Conservation (phyloP, 2,113 vertebrate species). For the Neodon shergylaensis region DNA sequence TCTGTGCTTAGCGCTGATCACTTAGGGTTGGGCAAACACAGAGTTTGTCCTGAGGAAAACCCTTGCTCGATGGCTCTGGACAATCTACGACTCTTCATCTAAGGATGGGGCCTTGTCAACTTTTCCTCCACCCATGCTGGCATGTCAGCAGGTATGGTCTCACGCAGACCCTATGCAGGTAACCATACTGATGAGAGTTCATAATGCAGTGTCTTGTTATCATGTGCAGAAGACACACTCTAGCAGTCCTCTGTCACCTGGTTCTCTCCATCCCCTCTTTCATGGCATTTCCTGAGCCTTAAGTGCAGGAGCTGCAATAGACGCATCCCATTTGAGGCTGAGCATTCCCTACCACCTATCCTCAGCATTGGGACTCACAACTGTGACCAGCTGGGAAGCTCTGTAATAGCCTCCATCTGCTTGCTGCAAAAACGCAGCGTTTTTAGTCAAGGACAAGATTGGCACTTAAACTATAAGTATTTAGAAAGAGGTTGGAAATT, state of each 20-base stretch:
- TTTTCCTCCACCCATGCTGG: neutral
- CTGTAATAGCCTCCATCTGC: neutral
- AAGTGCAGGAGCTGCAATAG: neutral
- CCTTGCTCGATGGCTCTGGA: neutral
- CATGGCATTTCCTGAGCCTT: neutral
- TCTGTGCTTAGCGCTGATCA: neutral
- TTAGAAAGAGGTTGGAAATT: neutral
- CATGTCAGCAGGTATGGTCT: too few relatives aligned
- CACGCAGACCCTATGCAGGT: neutral
- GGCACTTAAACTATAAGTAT: too few relatives aligned
- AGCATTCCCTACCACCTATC: neutral
- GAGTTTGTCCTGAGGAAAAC: neutral
- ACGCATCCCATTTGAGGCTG: neutral
- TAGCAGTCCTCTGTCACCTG: neutral
- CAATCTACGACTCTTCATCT: neutral
- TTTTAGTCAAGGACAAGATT: neutral
- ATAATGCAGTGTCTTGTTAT: neutral
- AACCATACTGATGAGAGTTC: neutral
- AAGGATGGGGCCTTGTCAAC: neutral
- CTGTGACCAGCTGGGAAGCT: neutral
- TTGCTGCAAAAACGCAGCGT: neutral
- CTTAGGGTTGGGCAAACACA: neutral
- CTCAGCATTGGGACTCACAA: neutral
- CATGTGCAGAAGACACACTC: neutral
- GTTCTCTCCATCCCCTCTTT: neutral